A percentile compares a stretch with the other conserved stretches of the same genome.
These are phyloP conservation scores for Orchestes rusci DNA, from an alignment of 2,888 invertebrate species.

Conservation along the genomic window DNA sequence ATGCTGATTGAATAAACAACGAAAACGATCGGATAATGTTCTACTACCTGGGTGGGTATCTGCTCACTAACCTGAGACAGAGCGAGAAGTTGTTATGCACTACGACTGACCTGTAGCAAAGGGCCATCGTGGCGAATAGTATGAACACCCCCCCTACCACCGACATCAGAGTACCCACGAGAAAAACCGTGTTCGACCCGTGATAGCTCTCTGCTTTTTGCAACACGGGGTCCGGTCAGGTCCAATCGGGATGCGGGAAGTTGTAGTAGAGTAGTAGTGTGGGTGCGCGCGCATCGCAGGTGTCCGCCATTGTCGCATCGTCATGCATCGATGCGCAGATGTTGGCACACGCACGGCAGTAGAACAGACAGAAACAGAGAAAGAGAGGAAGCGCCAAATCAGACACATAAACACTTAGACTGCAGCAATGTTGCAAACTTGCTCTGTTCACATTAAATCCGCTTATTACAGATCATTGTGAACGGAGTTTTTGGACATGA, in stretches of 20 bases:
- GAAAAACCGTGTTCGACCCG: slow-evolving; percentile 95
- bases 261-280: too few species aligned
- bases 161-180: slow-evolving; percentile 96
- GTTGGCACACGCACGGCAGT: slow-evolving; percentile 34
- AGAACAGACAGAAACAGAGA: slow-evolving; percentile 44
- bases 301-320: slow-evolving; percentile 32
- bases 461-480: too few species aligned
- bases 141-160: slow-evolving; percentile 99
- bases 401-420: slow-evolving; percentile 33
- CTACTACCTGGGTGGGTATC: slow-evolving; percentile 60
- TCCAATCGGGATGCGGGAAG: too few species aligned
- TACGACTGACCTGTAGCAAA: slow-evolving; percentile 99
- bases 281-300: slow-evolving; percentile 39
- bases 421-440: too few species aligned
- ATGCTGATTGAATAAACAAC: slow-evolving; percentile 10
- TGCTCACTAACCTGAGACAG: slow-evolving; percentile 97
- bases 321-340: slow-evolving; percentile 50
- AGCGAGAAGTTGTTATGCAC: slow-evolving; percentile 98
- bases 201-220: slow-evolving; percentile 82
- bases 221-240: slow-evolving; percentile 32
- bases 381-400: slow-evolving; percentile 50
- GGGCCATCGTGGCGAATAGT: slow-evolving; percentile 97
- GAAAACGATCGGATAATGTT: slow-evolving; percentile 35
- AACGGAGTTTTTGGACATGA: too few species aligned
- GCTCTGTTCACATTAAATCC: too few species aligned